Evolutionary conservation across 2,113 vertebrate genomes (phyloP), one percentile per base, ranked within the genome.

Genomic region (Acrocephalus kingi): DNA sequence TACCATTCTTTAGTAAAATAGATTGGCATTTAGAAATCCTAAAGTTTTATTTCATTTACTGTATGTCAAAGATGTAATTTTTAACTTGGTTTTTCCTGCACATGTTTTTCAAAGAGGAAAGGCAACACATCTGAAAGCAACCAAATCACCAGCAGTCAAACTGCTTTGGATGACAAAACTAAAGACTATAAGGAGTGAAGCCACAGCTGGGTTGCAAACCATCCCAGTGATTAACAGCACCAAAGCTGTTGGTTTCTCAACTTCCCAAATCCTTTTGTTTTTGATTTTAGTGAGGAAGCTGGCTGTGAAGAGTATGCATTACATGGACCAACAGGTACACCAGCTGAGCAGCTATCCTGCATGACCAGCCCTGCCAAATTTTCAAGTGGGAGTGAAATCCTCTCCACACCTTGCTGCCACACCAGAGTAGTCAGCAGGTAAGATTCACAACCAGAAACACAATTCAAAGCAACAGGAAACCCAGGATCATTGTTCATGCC

Each of bases 271-370:
- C 31, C 43, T 75, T 87, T 35, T 73, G 35, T 0, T 46, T 74
- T 28, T 74, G 27, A 35, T 73, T 74, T 48, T 20, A 86, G 46
- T 10, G 48, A 76, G 18, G 18, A 77, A 46, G 46, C 58, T 37
- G 48, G 39, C 89, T 80, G 80, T 10, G 15, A 86, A 66, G 11
- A 54, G 7, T 15, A 14, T 3, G 13, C 22, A 10, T n/a, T 61
- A 49, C 15, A 12, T 10, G 14, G 68, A 71, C 54, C 56, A 62
- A 54, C 13, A 22, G 0, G 2, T 5, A 16, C 2, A 84, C 5
- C 59, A 66, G 48, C 54, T 23, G 8, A 92, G 62, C 37, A 90
- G 58, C 59, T 27, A 55, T 13, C 20, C 79, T 56, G n/a, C 31
- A 14, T 1, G 8, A 56, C 37, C 7, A 80, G n/a, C n/a, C 68